Percentiles rank a stretch among this genome's conserved stretches.
Evolutionary conservation across 2,888 invertebrate genomes (phyloP).

Genomic region (Aphodius sticticus): DNA sequence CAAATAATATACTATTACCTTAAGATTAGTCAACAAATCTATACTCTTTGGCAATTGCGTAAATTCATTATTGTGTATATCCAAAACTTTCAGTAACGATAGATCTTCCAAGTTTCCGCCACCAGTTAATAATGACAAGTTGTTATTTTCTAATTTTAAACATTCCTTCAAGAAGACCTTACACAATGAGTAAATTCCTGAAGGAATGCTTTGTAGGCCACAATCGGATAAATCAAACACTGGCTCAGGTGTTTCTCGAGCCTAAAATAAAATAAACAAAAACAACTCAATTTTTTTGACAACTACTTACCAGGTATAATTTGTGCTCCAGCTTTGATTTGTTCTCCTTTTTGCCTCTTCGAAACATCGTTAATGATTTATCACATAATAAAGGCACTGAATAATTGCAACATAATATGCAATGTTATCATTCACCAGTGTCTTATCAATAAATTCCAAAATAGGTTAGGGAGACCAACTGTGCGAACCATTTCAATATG

Average conservation of each 20-base stretch:
- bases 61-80: constrained; percentile 74
- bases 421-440: neutral
- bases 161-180: constrained; percentile 82
- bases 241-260: constrained; percentile 81
- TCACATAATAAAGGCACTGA: constrained; percentile 39
- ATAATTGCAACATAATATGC: constrained; percentile 13
- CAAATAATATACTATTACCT: too few relatives aligned
- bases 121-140: constrained; percentile 71
- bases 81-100: constrained; percentile 69
- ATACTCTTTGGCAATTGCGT: constrained; percentile 70
- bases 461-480: neutral
- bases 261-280: constrained; percentile 58
- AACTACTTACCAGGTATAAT: constrained; percentile 64
- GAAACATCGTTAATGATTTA: constrained; percentile 50
- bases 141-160: constrained; percentile 73
- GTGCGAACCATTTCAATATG: neutral
- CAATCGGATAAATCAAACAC: constrained; percentile 84
- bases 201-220: constrained; percentile 75
- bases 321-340: constrained; percentile 69
- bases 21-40: constrained; percentile 70
- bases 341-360: constrained; percentile 59
- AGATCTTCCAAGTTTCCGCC: constrained; percentile 79
- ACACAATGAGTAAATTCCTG: constrained; percentile 81
- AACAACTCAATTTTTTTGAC: constrained; percentile 17
- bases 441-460: neutral